Conservation (phyloP, 2,113 vertebrate genomes). For the Corapipo altera region DNA sequence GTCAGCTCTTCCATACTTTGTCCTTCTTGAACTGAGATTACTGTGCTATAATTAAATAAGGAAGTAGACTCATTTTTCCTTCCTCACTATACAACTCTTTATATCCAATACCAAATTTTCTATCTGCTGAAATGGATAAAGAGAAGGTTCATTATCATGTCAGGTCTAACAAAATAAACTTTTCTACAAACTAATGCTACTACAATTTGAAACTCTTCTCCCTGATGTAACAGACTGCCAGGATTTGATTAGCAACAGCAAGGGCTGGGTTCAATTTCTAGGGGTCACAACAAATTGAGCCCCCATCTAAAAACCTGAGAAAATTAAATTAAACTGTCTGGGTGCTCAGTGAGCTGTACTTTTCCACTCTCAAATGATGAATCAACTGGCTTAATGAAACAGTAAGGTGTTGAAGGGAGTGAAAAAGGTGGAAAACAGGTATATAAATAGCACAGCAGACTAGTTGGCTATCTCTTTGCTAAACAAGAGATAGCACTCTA, state of each 20-base stretch:
- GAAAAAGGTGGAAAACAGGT: neutral
- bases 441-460: neutral
- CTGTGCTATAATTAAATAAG: neutral
- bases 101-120: constrained; percentile 12
- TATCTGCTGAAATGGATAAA: constrained; percentile 19
- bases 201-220: constrained; percentile 29
- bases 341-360: constrained; percentile 31
- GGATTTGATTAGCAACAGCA: constrained; percentile 47
- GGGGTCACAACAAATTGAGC: constrained; percentile 46
- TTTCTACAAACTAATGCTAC: neutral
- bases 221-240: neutral
- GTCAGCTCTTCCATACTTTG: neutral
- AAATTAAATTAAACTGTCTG: constrained; percentile 64
- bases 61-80: neutral
- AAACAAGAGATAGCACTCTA: neutral
- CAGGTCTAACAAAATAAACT: constrained; percentile 31
- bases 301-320: constrained; percentile 46
- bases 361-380: constrained; percentile 27
- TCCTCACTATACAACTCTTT: neutral
- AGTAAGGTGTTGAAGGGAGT: neutral
- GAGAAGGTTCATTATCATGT: constrained; percentile 29
- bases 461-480: neutral
- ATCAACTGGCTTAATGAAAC: constrained; percentile 47
- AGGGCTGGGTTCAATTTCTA: constrained; percentile 45
- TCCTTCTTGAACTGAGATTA: neutral